Evolutionary conservation across 2,113 vertebrate genomes (phyloP), one percentile per base, ranked within the genome.

Genomic region (Patagioenas fasciata): DNA sequence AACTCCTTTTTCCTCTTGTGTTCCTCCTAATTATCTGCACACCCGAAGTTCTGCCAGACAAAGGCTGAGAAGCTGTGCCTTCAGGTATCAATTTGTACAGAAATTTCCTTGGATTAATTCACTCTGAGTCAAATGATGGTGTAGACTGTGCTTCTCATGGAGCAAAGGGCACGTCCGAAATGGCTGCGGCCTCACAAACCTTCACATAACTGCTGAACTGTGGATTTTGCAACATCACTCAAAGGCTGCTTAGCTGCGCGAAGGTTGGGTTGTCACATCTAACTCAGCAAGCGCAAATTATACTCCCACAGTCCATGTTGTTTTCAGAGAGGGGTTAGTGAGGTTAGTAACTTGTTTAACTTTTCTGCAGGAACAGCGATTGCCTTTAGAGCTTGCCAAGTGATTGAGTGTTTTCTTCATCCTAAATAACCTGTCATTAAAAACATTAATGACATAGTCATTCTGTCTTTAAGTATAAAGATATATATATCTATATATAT

Each of bases 181-280:
- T 28, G 47, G 17, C 36, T 51, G 31, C 26, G 66, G 23, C 71
- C 71, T 85, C 66, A 32, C 51, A 88, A 86, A 56, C 31, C 66
- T 32, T 34, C 0, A 1, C 18, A 15, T 60, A 31, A 38, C 50
- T 44, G 23, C 60, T 34, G 50, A 86, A 9, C 32, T 50, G 13
- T 64, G 56, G 34, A 13, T 80, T 82, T 61, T 70, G 50, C 77
- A 71, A 23, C 34, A 13, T 66, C 25, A 5, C 11, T 47, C 4
- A 1, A 25, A 69, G 57, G n/a, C 51, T n/a, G 8, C 44, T 47
- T 58, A 40, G 7, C 70, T 70, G 50, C 9, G 2, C 1, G 0
- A 36, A 58, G 8, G 44, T 8, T 47, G 29, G 21, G 6, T 53
- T 78, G 79, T 50, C 34, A 3, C 9, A 31, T 1, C 5, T n/a